Evolutionary conservation across 2,113 vertebrate species (phyloP).

Genomic region (Antidorcas marsupialis): DNA sequence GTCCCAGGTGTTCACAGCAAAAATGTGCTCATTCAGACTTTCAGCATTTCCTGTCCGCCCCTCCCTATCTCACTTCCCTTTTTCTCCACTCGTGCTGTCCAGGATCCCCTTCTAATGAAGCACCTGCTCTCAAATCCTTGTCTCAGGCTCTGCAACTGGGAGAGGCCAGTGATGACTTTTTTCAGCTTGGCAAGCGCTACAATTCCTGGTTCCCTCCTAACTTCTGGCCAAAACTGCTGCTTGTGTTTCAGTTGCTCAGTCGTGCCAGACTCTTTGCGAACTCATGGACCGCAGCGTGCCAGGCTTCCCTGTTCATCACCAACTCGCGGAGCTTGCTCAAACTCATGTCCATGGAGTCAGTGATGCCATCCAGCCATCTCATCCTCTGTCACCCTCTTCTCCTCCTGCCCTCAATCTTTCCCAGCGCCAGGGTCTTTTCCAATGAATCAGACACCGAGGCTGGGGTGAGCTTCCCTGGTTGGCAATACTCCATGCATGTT

Average conservation of each 20-base stretch:
- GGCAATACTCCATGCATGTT: neutral
- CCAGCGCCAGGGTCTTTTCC: neutral
- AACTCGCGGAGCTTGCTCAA: neutral
- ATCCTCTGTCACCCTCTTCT: neutral
- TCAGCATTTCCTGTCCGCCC: neutral
- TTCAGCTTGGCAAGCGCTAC: neutral
- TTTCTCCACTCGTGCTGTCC: neutral
- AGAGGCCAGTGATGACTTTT: neutral
- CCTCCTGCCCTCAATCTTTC: neutral
- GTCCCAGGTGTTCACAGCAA: neutral
- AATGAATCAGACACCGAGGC: neutral
- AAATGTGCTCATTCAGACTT: neutral
- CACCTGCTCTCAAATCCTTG: neutral
- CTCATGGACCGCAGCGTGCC: neutral
- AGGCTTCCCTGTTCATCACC: neutral
- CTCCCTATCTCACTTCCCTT: neutral
- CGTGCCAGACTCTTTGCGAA: fast-evolving
- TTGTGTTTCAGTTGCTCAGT: neutral
- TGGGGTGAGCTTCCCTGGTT: neutral
- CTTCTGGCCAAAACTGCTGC: neutral
- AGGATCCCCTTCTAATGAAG: neutral
- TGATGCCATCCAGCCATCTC: neutral
- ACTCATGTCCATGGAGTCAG: neutral
- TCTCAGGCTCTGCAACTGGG: neutral
- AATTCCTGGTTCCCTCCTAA: neutral